Percentiles rank a stretch among this genome's conserved stretches.
Evolutionary conservation across 2,113 vertebrate genomes (phyloP).

Genomic region (Peromyscus maniculatus): DNA sequence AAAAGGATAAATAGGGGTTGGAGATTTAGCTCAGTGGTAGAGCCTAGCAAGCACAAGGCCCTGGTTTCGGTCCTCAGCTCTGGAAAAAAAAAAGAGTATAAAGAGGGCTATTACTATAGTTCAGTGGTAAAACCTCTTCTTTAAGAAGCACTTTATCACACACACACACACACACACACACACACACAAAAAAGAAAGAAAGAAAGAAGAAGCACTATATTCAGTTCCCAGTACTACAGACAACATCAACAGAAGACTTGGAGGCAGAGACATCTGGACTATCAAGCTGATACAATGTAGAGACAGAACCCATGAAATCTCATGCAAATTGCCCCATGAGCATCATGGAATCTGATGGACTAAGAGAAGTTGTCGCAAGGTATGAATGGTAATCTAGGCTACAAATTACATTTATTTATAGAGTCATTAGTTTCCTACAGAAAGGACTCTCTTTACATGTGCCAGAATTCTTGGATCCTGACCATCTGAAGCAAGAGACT

Average conservation of each 20-base stretch:
- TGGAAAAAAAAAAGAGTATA: not conserved
- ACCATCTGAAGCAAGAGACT: not conserved
- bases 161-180: too few relatives aligned
- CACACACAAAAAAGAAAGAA: too few relatives aligned
- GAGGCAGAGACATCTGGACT: not conserved
- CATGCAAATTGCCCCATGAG: not conserved
- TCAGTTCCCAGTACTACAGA: not conserved
- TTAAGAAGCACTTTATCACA: too few relatives aligned
- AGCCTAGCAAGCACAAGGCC: too few relatives aligned
- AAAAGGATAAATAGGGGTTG: not conserved
- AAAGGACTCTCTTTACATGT: not conserved
- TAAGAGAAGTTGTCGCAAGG: fast-evolving
- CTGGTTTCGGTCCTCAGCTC: too few relatives aligned
- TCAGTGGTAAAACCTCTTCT: not conserved
- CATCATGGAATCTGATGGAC: not conserved
- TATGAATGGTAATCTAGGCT: not conserved
- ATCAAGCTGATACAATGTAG: not conserved
- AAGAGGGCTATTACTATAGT: not conserved
- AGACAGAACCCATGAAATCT: not conserved
- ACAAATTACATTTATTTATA: not conserved
- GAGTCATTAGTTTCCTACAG: fast-evolving
- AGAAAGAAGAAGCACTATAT: too few relatives aligned
- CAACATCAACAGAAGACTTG: not conserved
- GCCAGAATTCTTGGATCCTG: not conserved
- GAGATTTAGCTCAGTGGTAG: not conserved